Evolutionary conservation across 1,140 invertebrate species (phyloP), one percentile per base, ranked within the genome.

Genomic region (Forficula auricularia): DNA sequence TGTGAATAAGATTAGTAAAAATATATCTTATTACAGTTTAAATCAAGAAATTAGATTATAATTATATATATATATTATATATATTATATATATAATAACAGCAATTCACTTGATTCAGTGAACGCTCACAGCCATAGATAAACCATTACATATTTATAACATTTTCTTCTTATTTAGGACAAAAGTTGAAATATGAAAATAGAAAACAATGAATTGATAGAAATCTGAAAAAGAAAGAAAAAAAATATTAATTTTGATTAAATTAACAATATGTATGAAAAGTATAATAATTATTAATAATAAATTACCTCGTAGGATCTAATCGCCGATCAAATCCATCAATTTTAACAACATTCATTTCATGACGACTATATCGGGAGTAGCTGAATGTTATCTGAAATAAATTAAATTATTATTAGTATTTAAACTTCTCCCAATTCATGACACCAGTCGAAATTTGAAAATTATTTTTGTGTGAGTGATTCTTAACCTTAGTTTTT

Each of bases 371-470:
- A 52, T 77, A 77, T 51, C 77, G 75, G 2, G 82, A 79, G 60
- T 92, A 96, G 56, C 89, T 90, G 57, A 95, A 91, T 34, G 87
- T 89, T 40, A 96, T 82, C 80, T 85, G 68, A 1, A 52, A 62
- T 40, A 48, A 40, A 14, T 43, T 12, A 27, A 14, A 19, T 42
- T 31, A 16, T 31, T 31, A 32, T 31, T 41, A 31, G 6, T 20
- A 32, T 6, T 4, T 8, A 20, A 41, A 32, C 18, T 41, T 8
- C n/a, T 31, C 6, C 10, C 20, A 27, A 41, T 41, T 13, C 22
- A 27, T 27, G 22, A 27, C 4, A 27, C 31, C 22, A 30, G 19
- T 31, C 30, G 36, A 13, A 2, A 3, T 33, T 36, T 10, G 20
- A 30, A 40, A n/a, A n/a, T n/a, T n/a, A n/a, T n/a, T n/a, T n/a